Conservation (phyloP, 2,888 invertebrate genomes). For the Orchestes rusci region DNA sequence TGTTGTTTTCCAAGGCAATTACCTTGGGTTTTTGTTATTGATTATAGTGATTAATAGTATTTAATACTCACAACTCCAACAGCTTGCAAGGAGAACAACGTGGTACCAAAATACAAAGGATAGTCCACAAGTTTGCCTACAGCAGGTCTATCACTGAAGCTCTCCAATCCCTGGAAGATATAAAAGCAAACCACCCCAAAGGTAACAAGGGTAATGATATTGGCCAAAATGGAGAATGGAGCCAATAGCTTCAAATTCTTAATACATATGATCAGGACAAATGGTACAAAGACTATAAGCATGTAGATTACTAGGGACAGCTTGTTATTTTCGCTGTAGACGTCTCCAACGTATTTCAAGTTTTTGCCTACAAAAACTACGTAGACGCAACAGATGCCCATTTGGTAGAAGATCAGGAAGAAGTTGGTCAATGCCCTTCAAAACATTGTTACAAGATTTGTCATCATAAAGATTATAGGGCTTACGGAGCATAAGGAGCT, state of each 20-base stretch:
- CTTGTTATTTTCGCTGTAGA: slow-evolving; percentile 29
- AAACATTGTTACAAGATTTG: slow-evolving; percentile 22
- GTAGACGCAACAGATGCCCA: slow-evolving; percentile 86
- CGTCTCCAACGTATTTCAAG: slow-evolving; percentile 37
- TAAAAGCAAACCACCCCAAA: slow-evolving; percentile 83
- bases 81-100: slow-evolving; percentile 92
- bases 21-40: slow-evolving; percentile 51
- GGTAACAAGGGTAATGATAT: slow-evolving; percentile 73
- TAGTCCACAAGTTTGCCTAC: slow-evolving; percentile 61
- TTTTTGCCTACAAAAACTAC: slow-evolving; percentile 46
- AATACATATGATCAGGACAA: slow-evolving; percentile 75
- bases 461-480: slow-evolving; percentile 18
- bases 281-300: slow-evolving; percentile 47
- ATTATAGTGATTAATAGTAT: not conserved
- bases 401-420: slow-evolving; percentile 73
- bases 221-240: slow-evolving; percentile 85
- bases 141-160: slow-evolving; percentile 54
- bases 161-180: slow-evolving; percentile 65
- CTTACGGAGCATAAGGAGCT: slow-evolving; percentile 46
- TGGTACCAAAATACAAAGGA: slow-evolving; percentile 94
- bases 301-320: slow-evolving; percentile 34
- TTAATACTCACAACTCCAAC: slow-evolving; percentile 73
- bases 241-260: slow-evolving; percentile 80
- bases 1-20: slow-evolving; percentile 83
- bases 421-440: slow-evolving; percentile 54